These are phyloP conservation scores for Nyleta sp. DNA, from an alignment of 2,888 invertebrate genomes.

Conservation along the genomic window DNA sequence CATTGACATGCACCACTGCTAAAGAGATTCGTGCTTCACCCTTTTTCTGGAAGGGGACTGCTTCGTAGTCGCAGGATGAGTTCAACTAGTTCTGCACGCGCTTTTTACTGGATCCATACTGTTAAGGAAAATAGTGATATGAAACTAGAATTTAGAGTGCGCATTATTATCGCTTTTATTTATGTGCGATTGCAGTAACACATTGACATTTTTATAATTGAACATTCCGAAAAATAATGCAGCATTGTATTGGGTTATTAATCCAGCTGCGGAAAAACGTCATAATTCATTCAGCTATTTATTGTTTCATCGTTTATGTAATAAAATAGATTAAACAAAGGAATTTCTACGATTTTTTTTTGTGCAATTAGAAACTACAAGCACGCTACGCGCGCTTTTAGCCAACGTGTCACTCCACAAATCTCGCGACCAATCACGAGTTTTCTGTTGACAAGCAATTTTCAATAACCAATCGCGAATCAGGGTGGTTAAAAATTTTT, in stretches of 20 bases:
- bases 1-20: constrained; percentile 88
- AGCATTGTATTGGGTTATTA: too few species aligned
- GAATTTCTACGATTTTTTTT: neutral
- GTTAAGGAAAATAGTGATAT: constrained; percentile 26
- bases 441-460: too few species aligned
- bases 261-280: too few species aligned
- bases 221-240: too few species aligned
- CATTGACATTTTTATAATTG: neutral
- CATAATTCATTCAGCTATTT: neutral
- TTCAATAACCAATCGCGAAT: too few species aligned
- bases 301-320: constrained; percentile 5
- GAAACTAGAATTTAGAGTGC: constrained; percentile 5
- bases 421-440: too few species aligned
- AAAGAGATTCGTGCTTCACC: constrained; percentile 68
- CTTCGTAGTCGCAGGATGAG: constrained; percentile 7
- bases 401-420: too few species aligned
- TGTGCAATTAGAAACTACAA: neutral
- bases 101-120: constrained; percentile 10
- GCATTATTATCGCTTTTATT: constrained; percentile 14
- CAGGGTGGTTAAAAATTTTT: too few species aligned
- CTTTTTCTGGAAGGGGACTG: constrained; percentile 27
- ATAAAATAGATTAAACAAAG: neutral
- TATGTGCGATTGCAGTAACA: neutral
- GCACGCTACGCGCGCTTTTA: too few species aligned
- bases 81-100: constrained; percentile 18